These are phyloP conservation scores for Daphoenositta chrysoptera DNA, from an alignment of 2,113 vertebrate species.

Conservation along the genomic window DNA sequence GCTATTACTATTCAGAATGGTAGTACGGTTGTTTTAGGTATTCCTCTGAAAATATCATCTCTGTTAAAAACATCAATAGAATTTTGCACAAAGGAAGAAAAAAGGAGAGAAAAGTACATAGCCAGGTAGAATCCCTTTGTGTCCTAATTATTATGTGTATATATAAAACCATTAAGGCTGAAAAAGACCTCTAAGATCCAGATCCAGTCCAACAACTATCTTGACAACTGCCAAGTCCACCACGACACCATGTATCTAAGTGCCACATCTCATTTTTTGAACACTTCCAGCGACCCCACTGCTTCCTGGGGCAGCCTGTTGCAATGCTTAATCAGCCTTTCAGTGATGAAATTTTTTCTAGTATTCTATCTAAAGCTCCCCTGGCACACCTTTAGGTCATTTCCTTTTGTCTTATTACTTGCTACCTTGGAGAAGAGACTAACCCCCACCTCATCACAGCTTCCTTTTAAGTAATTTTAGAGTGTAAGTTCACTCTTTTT, in stretches of 20 bases:
- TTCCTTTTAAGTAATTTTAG: neutral
- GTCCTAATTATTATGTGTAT: neutral
- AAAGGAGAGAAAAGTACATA: neutral
- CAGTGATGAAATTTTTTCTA: neutral
- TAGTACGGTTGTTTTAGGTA: neutral
- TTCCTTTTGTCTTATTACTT: neutral
- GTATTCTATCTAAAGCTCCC: neutral
- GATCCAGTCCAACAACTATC: neutral
- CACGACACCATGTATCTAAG: neutral
- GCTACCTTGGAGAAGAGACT: neutral
- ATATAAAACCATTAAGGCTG: neutral
- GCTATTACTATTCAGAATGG: neutral
- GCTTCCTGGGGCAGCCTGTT: neutral
- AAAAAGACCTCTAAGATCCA: neutral
- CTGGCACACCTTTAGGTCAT: neutral
- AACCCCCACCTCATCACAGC: no score
- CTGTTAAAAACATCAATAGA: neutral
- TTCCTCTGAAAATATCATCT: neutral
- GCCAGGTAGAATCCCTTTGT: neutral
- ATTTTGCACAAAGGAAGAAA: neutral
- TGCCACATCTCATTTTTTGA: neutral
- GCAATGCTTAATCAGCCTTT: neutral
- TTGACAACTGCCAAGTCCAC: neutral
- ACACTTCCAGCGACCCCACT: neutral
- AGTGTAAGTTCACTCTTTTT: neutral